Evolutionary conservation across 2,113 vertebrate genomes (phyloP).

Genomic region (Pomatostomus ruficeps): DNA sequence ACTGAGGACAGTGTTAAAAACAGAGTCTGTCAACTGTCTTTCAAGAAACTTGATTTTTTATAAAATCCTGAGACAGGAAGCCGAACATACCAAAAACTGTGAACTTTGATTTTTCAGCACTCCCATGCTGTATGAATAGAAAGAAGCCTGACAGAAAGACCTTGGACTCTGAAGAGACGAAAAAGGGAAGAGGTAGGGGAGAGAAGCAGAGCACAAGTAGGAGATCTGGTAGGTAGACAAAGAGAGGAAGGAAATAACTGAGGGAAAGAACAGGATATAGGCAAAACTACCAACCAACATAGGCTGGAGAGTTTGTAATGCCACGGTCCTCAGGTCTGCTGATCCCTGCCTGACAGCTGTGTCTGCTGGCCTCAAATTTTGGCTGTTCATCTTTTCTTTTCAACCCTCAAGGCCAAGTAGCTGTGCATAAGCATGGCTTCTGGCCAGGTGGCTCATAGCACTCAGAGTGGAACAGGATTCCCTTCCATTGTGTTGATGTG

Average conservation of each 20-base stretch:
- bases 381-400: slow-evolving; percentile 20
- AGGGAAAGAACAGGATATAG: neutral
- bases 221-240: neutral
- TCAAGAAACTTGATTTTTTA: neutral
- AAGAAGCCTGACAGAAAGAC: neutral
- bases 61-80: neutral
- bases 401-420: slow-evolving; percentile 1
- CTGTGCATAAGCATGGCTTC: neutral
- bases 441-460: neutral
- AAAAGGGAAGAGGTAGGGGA: neutral
- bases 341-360: slow-evolving; percentile 6
- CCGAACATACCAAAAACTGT: neutral
- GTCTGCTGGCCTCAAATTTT: neutral
- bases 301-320: neutral
- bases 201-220: neutral
- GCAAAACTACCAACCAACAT: neutral
- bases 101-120: neutral
- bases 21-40: neutral
- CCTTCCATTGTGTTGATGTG: neutral
- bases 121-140: neutral
- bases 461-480: neutral
- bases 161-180: neutral
- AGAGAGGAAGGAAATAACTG: slow-evolving; percentile 5
- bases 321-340: neutral
- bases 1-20: neutral